A percentile compares a stretch with the other conserved stretches of the same genome.
phyloP scores from a whole-genome alignment of 1,140 invertebrate species.

The Wiebesia pumilae region DNA sequence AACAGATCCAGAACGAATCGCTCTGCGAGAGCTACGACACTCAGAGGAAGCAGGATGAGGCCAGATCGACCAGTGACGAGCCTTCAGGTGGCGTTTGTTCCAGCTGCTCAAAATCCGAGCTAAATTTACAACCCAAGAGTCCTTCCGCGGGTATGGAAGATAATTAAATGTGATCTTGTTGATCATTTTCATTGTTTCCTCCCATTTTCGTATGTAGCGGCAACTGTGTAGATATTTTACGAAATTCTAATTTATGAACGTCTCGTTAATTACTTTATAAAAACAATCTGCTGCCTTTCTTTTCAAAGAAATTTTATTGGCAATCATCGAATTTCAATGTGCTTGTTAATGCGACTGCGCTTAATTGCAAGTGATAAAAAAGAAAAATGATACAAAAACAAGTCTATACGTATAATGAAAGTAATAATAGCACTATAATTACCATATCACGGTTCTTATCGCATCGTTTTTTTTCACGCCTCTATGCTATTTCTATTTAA shows the following conservation, averaged over 20 bases:
- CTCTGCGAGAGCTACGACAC: constrained; percentile 42
- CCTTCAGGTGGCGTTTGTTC: background rate
- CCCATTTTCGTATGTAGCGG: background rate
- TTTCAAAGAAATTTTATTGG: constrained; percentile 11
- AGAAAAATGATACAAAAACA: constrained; percentile 5
- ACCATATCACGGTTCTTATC: constrained; percentile 7
- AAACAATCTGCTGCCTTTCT: background rate
- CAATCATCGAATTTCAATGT: background rate
- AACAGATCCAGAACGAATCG: constrained; percentile 48
- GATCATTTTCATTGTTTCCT: background rate
- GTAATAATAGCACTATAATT: constrained; percentile 27
- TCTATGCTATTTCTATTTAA: constrained; percentile 5
- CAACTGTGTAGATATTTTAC: constrained; percentile 13
- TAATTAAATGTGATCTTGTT: background rate
- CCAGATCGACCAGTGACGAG: background rate
- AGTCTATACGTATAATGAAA: constrained; percentile 39
- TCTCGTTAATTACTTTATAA: background rate
- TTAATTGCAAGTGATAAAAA: constrained; percentile 25
- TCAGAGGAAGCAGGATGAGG: background rate
- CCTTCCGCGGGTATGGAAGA: background rate
- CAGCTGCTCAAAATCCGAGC: background rate
- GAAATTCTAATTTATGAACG: background rate
- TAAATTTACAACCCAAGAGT: background rate
- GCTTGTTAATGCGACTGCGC: background rate
- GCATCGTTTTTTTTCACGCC: background rate